Conservation (phyloP, 30 jellyfish, hydroid and myxozoan species). For the Cassiopea andromeda region DNA sequence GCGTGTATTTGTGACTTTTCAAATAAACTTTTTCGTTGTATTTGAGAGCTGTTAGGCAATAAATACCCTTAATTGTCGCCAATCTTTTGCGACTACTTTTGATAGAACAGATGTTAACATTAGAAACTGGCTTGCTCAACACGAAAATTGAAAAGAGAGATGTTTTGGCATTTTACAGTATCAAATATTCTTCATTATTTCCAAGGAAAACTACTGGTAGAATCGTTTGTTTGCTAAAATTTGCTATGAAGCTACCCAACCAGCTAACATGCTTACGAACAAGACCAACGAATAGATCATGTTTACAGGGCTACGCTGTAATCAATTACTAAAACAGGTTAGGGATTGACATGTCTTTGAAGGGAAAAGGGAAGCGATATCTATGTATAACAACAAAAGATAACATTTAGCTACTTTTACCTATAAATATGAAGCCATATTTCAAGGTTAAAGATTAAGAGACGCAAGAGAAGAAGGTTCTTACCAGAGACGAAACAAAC, state of each 20-base stretch:
- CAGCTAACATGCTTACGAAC: conserved; percentile 59
- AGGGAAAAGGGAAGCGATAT: conserved; percentile 21
- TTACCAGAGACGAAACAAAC: background rate
- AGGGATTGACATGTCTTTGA: conserved; percentile 1
- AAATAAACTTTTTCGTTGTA: no score
- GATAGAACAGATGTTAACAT: no score
- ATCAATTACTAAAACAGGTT: conserved; percentile 45
- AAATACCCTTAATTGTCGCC: no score
- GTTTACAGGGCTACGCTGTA: conserved; percentile 36
- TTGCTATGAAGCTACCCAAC: background rate
- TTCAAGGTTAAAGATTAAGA: background rate
- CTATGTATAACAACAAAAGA: background rate
- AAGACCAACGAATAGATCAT: conserved; percentile 40
- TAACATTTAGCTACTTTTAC: background rate
- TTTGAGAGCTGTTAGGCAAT: no score
- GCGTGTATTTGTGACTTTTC: no score
- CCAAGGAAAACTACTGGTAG: background rate
- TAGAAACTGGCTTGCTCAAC: no score
- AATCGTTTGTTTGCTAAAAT: conserved; percentile 21
- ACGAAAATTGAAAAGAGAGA: no score
- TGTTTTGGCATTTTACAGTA: background rate
- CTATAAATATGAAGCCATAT: background rate
- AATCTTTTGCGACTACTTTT: no score
- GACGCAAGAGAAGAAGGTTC: conserved; percentile 7
- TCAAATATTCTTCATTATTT: background rate